Evolutionary conservation across 1,140 invertebrate species (phyloP).

Genomic region (Conus betulinus): DNA sequence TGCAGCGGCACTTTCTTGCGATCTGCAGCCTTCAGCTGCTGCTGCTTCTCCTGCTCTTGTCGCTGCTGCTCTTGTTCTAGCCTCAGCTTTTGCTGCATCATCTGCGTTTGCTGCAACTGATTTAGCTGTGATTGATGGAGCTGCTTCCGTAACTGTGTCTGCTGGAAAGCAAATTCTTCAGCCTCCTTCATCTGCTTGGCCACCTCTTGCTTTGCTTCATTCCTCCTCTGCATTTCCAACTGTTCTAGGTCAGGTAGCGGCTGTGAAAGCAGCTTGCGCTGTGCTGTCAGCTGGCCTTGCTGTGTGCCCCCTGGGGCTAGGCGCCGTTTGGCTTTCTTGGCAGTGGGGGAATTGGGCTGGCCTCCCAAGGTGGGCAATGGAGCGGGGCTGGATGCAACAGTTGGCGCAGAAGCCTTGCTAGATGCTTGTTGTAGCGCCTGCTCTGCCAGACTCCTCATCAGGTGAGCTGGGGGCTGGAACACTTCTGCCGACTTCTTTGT

Average conservation of each 20-base stretch:
- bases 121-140: background rate
- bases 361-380: conserved; percentile 13
- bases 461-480: conserved; percentile 17
- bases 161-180: conserved; percentile 57
- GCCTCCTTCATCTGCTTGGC: conserved; percentile 36
- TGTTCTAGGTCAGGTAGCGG: background rate
- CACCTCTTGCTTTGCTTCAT: conserved; percentile 37
- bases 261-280: conserved; percentile 26
- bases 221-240: background rate
- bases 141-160: conserved; percentile 40
- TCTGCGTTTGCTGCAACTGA: background rate
- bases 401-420: background rate
- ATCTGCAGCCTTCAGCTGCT: conserved; percentile 36
- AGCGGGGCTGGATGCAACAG: background rate
- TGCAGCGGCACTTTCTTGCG: background rate
- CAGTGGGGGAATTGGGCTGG: conserved; percentile 33
- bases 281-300: conserved; percentile 35
- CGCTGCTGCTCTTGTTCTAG: conserved; percentile 8
- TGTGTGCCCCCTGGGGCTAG: background rate
- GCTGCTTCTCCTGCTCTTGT: conserved; percentile 8
- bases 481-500: conserved; percentile 1
- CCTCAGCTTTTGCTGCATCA: background rate
- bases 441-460: conserved; percentile 22
- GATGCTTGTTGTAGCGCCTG: background rate
- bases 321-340: conserved; percentile 33